Evolutionary conservation across 2,888 invertebrate genomes (phyloP), one percentile per base, ranked within the genome.

Genomic region (Melinaea menophilus): DNA sequence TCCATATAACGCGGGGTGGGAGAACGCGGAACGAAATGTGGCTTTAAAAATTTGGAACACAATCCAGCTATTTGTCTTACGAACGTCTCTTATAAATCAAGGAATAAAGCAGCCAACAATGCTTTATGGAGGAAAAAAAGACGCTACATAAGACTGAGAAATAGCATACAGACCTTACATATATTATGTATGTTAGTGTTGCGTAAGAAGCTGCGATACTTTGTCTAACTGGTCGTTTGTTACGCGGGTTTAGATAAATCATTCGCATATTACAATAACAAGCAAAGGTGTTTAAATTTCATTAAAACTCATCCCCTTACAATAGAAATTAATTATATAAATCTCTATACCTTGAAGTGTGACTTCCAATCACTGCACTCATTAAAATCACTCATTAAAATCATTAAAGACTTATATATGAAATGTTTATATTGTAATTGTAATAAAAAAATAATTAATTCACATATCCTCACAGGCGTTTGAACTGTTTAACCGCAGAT

Each of bases 11-110:
- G 73, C 82, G 84, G 87, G 87, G 87, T 80, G 86, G 84, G 88
- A 85, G 87, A 81, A 85, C 85, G 90, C 89, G 91, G 93, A 93
- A 93, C 91, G 92, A 93, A 94, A 94, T 94, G 93, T 92, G 93
- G 93, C 93, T 93, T 93, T 94, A 93, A 94, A 94, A 94, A 94
- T 94, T 94, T 94, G 93, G 93, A 92, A 94, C 94, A 93, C 94
- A 94, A 94, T 93, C 94, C 93, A 89, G 91, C 94, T 93, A 93
- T 94, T 94, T 94, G 94, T 94, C 94, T 94, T 93, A 91, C 91
- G 90, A 92, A 93, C 92, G 93, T 92, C 91, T 92, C 92, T 91
- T 92, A 93, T 94, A 94, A 94, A 94, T 94, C 93, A 91, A 90
- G 90, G 91, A 90, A 91, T 92, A 92, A 92, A 92, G 92, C 91